Percentiles rank a stretch among this genome's conserved stretches.
Conservation (phyloP, 2,888 invertebrate species). For the Pyrrhosoma nymphula region DNA sequence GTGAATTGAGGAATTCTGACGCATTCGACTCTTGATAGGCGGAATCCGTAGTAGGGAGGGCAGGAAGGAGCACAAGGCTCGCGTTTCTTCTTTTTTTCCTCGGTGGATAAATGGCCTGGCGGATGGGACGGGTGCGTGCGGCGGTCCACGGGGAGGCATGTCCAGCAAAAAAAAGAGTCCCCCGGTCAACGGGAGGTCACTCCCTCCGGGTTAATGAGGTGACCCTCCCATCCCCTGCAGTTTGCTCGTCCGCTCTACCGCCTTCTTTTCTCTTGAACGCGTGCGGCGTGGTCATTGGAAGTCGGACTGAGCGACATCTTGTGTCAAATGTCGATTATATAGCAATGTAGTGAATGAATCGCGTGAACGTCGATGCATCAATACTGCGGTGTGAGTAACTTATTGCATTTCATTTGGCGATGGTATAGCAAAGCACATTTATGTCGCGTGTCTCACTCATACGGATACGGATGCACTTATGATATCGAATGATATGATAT, state of each 20-base stretch:
- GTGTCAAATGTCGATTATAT: too few relatives aligned
- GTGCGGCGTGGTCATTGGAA: not conserved
- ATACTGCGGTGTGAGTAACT: too few relatives aligned
- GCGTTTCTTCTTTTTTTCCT: not conserved
- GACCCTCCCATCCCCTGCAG: not conserved
- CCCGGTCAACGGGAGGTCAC: constrained; percentile 48
- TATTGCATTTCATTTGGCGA: too few relatives aligned
- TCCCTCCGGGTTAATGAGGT: not conserved
- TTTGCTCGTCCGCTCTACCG: not conserved
- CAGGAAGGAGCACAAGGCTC: not conserved
- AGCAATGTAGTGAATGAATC: too few relatives aligned
- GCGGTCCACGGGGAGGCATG: not conserved
- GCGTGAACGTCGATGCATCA: too few relatives aligned
- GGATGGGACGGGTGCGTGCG: not conserved
- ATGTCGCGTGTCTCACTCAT: too few relatives aligned
- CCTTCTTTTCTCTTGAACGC: not conserved
- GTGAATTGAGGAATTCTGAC: not conserved
- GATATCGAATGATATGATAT: too few relatives aligned
- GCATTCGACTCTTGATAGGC: not conserved
- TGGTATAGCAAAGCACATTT: too few relatives aligned
- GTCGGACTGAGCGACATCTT: not conserved
- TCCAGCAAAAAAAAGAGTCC: too few relatives aligned
- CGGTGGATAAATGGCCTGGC: not conserved
- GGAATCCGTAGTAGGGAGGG: not conserved
- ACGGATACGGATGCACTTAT: too few relatives aligned